These are phyloP conservation scores for Mobula hypostoma DNA, from an alignment of 2,113 vertebrate species.

Conservation along the genomic window DNA sequence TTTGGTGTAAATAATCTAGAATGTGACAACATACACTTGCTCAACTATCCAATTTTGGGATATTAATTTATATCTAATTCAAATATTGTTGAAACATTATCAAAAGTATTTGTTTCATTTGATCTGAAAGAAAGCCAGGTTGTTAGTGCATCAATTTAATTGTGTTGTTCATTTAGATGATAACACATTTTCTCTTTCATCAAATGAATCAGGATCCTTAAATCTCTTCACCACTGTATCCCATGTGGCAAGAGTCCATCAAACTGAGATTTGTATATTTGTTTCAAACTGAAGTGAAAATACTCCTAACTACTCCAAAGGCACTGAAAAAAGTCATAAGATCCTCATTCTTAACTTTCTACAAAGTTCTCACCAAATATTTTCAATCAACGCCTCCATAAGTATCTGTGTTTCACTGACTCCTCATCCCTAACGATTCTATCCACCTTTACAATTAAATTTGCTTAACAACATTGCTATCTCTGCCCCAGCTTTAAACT, in stretches of 20 bases:
- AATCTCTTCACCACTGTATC: not conserved
- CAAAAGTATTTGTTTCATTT: not conserved
- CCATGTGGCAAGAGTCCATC: too few species aligned
- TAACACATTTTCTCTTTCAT: too few species aligned
- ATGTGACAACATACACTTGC: not conserved
- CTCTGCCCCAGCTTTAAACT: too few species aligned
- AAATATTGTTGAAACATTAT: not conserved
- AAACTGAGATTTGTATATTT: not conserved
- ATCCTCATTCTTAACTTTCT: not conserved
- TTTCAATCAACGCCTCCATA: not conserved
- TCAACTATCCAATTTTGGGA: not conserved
- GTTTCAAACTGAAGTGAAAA: not conserved
- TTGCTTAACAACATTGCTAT: not conserved
- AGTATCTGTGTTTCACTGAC: not conserved
- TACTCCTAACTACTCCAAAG: not conserved
- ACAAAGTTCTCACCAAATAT: not conserved
- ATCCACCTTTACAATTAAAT: not conserved
- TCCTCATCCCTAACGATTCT: not conserved
- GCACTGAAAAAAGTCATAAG: not conserved
- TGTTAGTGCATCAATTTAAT: not conserved
- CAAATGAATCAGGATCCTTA: not conserved
- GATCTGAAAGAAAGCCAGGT: not conserved
- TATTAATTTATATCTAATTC: not conserved
- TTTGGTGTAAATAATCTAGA: slow-evolving; percentile 58
- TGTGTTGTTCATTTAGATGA: not conserved